These are phyloP conservation scores for Chrysolina haemoptera DNA, from an alignment of 2,888 invertebrate genomes.

Conservation along the genomic window DNA sequence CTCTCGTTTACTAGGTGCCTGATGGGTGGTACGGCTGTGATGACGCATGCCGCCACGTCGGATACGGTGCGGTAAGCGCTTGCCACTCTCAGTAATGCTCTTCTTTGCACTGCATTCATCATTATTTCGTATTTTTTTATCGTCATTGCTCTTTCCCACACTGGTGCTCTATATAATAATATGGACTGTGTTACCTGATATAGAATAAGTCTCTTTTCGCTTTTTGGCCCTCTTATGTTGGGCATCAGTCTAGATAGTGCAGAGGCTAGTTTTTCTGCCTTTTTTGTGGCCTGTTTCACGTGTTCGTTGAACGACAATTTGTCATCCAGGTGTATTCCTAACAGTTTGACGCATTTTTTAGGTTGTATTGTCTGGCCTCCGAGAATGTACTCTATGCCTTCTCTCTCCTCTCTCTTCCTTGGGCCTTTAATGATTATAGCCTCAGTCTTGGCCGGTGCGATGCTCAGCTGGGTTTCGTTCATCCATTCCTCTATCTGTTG, in stretches of 20 bases:
- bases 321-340: not conserved
- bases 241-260: not conserved
- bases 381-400: too few relatives aligned
- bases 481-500: not conserved
- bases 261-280: not conserved
- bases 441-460: not conserved
- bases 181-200: conserved; percentile 18
- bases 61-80: conserved; percentile 38
- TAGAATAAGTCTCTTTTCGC: not conserved
- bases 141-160: conserved; percentile 36
- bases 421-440: not conserved
- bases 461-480: not conserved
- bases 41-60: conserved; percentile 23
- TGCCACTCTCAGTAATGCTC: conserved; percentile 25
- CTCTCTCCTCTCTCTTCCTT: too few relatives aligned
- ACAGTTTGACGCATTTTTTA: not conserved
- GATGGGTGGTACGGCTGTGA: too few relatives aligned
- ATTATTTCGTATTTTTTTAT: conserved; percentile 24
- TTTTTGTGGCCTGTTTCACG: not conserved
- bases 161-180: conserved; percentile 35
- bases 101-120: conserved; percentile 26
- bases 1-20: too few relatives aligned
- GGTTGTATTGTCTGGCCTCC: not conserved
- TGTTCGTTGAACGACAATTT: not conserved
- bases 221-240: not conserved